Evolutionary conservation across 2,113 vertebrate genomes (phyloP).

Genomic region (Lichenostomus cassidix): DNA sequence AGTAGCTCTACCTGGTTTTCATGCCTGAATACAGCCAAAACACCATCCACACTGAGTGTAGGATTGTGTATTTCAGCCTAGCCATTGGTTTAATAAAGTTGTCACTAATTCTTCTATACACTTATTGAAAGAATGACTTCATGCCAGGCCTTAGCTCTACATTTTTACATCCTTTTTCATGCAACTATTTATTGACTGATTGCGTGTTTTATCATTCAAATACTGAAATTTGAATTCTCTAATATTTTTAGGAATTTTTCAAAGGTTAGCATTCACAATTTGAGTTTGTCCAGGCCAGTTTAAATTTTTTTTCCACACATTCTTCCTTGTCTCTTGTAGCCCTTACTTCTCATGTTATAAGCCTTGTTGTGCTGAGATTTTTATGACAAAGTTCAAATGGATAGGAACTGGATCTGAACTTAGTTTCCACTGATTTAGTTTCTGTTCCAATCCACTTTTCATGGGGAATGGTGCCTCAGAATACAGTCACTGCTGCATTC

Average conservation of each 20-base stretch:
- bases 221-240: background rate
- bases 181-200: background rate
- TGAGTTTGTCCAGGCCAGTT: background rate
- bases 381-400: background rate
- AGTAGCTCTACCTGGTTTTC: background rate
- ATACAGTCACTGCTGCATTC: background rate
- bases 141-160: background rate
- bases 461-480: background rate
- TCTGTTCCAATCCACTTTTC: background rate
- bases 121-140: background rate
- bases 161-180: background rate
- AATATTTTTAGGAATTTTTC: background rate
- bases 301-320: background rate
- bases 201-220: background rate
- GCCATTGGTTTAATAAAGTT: background rate
- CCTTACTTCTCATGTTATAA: background rate
- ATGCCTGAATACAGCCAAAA: background rate
- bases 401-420: background rate
- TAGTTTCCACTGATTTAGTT: background rate
- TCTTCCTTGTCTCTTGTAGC: background rate
- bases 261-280: background rate
- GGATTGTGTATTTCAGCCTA: background rate
- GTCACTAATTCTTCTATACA: background rate
- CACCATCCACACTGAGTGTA: background rate
- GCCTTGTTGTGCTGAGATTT: background rate